phyloP scores from a whole-genome alignment of 2,888 invertebrate genomes.

The Aphrophora alni region DNA sequence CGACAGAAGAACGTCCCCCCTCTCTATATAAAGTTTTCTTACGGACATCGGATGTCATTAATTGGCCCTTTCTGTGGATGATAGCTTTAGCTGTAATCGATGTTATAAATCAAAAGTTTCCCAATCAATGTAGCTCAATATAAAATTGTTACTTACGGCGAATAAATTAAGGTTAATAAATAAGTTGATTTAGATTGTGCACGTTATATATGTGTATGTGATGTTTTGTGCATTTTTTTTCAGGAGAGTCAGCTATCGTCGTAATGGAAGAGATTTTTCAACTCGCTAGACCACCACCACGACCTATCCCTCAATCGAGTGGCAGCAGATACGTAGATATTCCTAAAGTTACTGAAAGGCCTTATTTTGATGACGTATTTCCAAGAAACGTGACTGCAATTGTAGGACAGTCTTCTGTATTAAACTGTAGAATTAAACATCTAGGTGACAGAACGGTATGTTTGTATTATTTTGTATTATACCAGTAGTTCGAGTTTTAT shows the following conservation, averaged over 20 bases:
- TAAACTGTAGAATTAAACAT: constrained; percentile 84
- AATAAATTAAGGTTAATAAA: too few species aligned
- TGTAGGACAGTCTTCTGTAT: constrained; percentile 79
- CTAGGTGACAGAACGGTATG: constrained; percentile 87
- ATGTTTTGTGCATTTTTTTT: not conserved
- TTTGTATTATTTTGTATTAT: not conserved
- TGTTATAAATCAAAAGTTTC: too few species aligned
- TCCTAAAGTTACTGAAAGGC: constrained; percentile 61
- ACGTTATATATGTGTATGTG: too few species aligned
- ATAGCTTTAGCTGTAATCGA: too few species aligned
- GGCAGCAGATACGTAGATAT: constrained; percentile 28
- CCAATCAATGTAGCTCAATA: too few species aligned
- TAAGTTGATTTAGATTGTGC: too few species aligned
- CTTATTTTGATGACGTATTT: constrained; percentile 85
- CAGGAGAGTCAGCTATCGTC: constrained; percentile 33
- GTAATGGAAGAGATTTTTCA: constrained; percentile 19
- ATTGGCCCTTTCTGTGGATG: too few species aligned
- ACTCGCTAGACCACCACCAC: constrained; percentile 27
- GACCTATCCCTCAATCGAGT: constrained; percentile 24
- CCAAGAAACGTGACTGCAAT: constrained; percentile 84
- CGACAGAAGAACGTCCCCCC: too few species aligned
- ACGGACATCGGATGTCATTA: too few species aligned
- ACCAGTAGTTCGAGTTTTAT: too few species aligned
- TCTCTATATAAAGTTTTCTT: too few species aligned
- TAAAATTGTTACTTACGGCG: too few species aligned